Base-by-base conservation (phyloP, 1,140 invertebrate genomes). In the Littorina saxatilis region DNA sequence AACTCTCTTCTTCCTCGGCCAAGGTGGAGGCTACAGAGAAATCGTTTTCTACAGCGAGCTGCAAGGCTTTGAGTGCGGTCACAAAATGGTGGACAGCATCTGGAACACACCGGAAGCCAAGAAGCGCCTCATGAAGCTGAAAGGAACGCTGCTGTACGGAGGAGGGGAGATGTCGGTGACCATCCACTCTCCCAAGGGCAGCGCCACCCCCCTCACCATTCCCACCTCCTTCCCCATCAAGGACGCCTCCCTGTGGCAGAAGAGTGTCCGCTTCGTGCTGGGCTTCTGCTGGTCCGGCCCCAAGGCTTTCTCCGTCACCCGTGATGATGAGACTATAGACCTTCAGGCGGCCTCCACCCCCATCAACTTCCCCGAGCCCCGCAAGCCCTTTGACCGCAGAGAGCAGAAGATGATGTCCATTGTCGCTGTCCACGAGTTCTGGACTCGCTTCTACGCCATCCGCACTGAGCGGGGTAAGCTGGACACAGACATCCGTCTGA, bases 271-370 rank as follows among this genome's bases (percentile, higher is more conserved):
- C 77, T 86, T 85, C 73, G 82, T 77, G 52, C 63, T 86, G 23
- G 85, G 85, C 29, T 86, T 86, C 61, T 80, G 81, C 29, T 86
- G 84, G 73, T 81, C 80, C 17, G 85, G 85, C 13, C 85, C 84
- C 29, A 85, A 83, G 63, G 85, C 85, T 29, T 86, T 78, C 74
- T 76, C 74, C 5, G 70, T 79, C 70, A 58, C 66, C 73, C 52
- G 73, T n/a, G 39, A 77, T 37, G 23, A 68, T 9, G 80, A 68
- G 50, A 29, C 43, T 13, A 17, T 76, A 32, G 74, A 76, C 29
- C 50, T 76, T 11, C 74, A 58, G 29, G 32, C 74, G 17, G 74
- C 27, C 11, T 76, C 74, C 29, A 55, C 55, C 15, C 74, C 74
- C 15, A 2, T 39, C 32, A 76, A 76, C 47, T 39, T 76, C 7